Conservation (phyloP, 2,797 vertebrate species). For the Labroides dimidiatus region DNA sequence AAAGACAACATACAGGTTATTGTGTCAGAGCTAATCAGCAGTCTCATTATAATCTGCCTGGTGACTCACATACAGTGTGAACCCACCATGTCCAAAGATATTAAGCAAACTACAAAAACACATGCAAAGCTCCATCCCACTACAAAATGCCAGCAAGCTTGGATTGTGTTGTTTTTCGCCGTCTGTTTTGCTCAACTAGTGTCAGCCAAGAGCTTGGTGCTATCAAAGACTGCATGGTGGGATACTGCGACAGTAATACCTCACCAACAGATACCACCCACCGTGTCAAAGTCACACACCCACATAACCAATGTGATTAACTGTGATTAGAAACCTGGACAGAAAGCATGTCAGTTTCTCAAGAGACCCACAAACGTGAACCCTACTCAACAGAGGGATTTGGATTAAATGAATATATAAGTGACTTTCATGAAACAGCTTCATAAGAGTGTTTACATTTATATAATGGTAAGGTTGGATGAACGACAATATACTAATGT, state of each 20-base stretch:
- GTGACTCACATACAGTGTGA: slow-evolving; percentile 14
- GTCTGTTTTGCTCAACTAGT: slow-evolving; percentile 48
- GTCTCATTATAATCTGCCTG: slow-evolving; percentile 40
- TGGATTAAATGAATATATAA: not conserved
- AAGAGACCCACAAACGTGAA: not conserved
- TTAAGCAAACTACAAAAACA: slow-evolving; percentile 62
- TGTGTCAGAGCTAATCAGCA: slow-evolving; percentile 37
- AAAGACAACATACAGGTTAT: slow-evolving; percentile 40
- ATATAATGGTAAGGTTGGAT: not conserved
- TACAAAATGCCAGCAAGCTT: slow-evolving; percentile 63
- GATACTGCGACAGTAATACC: slow-evolving; percentile 38
- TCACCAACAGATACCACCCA: slow-evolving; percentile 47
- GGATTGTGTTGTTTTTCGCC: slow-evolving; percentile 44
- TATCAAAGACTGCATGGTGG: slow-evolving; percentile 59
- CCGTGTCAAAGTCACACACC: slow-evolving; percentile 56
- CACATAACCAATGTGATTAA: slow-evolving; percentile 21
- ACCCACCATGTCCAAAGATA: slow-evolving; percentile 51
- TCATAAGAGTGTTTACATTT: not conserved
- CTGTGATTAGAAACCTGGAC: slow-evolving; percentile 34
- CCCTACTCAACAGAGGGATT: not conserved
- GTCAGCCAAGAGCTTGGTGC: slow-evolving; percentile 45
- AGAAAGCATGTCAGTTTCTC: slow-evolving; percentile 5
- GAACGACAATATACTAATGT: not conserved
- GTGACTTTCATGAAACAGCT: not conserved
- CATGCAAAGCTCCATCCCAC: slow-evolving; percentile 52